Percentiles rank a stretch among this genome's conserved stretches.
phyloP scores from a whole-genome alignment of 2,888 invertebrate species.

The Baccha elongata region DNA sequence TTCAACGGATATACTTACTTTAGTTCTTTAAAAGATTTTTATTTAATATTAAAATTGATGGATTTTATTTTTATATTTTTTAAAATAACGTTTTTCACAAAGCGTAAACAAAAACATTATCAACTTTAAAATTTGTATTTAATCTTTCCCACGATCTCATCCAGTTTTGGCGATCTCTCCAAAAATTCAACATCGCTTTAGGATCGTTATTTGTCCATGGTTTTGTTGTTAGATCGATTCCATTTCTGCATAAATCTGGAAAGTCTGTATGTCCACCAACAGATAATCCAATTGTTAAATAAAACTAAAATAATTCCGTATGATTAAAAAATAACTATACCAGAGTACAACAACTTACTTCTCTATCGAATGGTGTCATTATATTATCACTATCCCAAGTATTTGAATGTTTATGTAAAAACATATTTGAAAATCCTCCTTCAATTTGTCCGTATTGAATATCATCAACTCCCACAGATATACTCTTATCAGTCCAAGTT shows the following conservation, averaged over 20 bases:
- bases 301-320: constrained; percentile 85
- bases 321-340: neutral
- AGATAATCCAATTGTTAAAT: constrained; percentile 89
- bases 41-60: too few relatives aligned
- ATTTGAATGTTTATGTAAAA: constrained; percentile 78
- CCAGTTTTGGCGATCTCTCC: constrained; percentile 86
- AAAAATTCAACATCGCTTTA: constrained; percentile 88
- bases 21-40: too few relatives aligned
- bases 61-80: too few relatives aligned
- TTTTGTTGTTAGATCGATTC: constrained; percentile 82
- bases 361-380: constrained; percentile 89
- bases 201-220: constrained; percentile 89
- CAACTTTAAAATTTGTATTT: constrained; percentile 82
- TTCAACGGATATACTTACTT: too few relatives aligned
- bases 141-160: constrained; percentile 86
- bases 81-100: constrained; percentile 56
- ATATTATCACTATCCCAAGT: constrained; percentile 85
- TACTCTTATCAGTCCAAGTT: constrained; percentile 84
- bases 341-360: constrained; percentile 82
- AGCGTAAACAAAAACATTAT: constrained; percentile 80
- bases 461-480: constrained; percentile 83
- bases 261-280: constrained; percentile 90
- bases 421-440: constrained; percentile 76
- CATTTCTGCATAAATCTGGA: constrained; percentile 83
- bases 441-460: constrained; percentile 83